phyloP scores from a whole-genome alignment of 2,888 invertebrate genomes.

The Drosophila neutralis region DNA sequence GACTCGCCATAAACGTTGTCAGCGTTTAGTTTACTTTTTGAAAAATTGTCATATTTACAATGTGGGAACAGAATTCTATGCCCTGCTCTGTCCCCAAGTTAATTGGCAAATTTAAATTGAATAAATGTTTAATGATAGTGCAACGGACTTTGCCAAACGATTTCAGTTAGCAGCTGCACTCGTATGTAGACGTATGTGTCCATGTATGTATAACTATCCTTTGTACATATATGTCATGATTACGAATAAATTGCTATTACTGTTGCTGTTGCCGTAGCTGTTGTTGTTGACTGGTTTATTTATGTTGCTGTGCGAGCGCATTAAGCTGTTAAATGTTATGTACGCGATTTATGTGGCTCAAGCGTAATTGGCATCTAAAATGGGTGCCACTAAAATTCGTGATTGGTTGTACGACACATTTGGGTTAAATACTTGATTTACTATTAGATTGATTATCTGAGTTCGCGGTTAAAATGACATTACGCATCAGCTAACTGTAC shows the following conservation, averaged over 20 bases:
- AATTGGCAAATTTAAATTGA: slow-evolving; percentile 64
- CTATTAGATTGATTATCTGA: not conserved
- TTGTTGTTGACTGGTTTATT: slow-evolving; percentile 26
- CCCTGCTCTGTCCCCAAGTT: slow-evolving; percentile 16
- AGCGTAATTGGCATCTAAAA: slow-evolving; percentile 65
- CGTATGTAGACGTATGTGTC: not conserved
- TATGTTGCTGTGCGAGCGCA: slow-evolving; percentile 32
- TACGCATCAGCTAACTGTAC: not conserved
- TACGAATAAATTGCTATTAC: slow-evolving; percentile 36
- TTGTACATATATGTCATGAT: slow-evolving; percentile 26
- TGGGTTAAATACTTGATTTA: slow-evolving; percentile 28
- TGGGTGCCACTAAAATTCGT: slow-evolving; percentile 37
- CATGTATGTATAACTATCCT: not conserved
- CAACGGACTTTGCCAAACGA: slow-evolving; percentile 62
- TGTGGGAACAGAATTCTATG: slow-evolving; percentile 17
- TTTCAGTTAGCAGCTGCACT: slow-evolving; percentile 39
- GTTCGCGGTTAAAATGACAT: not conserved
- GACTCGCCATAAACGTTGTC: slow-evolving; percentile 60
- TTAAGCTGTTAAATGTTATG: slow-evolving; percentile 70
- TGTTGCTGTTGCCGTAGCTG: not conserved
- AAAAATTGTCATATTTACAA: slow-evolving; percentile 63
- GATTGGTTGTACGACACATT: slow-evolving; percentile 15
- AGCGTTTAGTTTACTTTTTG: slow-evolving; percentile 64
- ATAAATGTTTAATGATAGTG: slow-evolving; percentile 69
- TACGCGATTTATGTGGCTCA: slow-evolving; percentile 57